Evolutionary conservation across 2,797 vertebrate species (phyloP), one percentile per base, ranked within the genome.

Genomic region (Meda fulgida): DNA sequence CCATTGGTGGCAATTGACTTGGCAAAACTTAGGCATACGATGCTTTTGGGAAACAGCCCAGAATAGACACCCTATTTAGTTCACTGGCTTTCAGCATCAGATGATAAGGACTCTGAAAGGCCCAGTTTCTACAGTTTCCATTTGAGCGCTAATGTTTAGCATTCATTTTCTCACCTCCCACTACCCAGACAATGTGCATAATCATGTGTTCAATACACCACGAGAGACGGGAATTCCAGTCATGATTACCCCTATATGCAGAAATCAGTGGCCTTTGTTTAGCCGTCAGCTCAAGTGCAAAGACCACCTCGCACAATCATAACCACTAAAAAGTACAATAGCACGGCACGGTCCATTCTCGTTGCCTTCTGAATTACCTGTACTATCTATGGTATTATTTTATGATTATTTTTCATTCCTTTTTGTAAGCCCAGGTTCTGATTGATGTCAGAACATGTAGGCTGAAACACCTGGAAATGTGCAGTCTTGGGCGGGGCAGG

Each of bases 221-320:
- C 29, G n/a, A 48, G 69, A 87, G 84, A 26, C 89, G 88, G 91
- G 90, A 80, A 85, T 87, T 91, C 87, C 89, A 85, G 92, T 89
- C 89, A 5, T 92, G 91, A 93, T 93, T 93, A 92, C 84, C 79
- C 85, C 76, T 7, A 88, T 73, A 86, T 73, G 23, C 83, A 58
- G 88, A 91, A 94, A 94, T 94, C 92, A 93, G 91, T 72, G 85
- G 89, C 86, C 92, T 94, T 94, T 95, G 93, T 94, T 72, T 79
- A 80, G 7, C 48, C 51, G 31, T 71, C 48, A 85, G 48, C 71
- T n/a, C 63, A 65, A 84, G 75, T 78, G 43, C 58, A 77, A 80
- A 40, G 66, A 89, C 67, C 84, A 86, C 88, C 3, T 60, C 21
- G 73, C 72, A 86, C 36, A 87, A 84, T 88, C 58, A 87, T 36